phyloP scores from a whole-genome alignment of 2,888 invertebrate species.

The Epinotia demarniana region DNA sequence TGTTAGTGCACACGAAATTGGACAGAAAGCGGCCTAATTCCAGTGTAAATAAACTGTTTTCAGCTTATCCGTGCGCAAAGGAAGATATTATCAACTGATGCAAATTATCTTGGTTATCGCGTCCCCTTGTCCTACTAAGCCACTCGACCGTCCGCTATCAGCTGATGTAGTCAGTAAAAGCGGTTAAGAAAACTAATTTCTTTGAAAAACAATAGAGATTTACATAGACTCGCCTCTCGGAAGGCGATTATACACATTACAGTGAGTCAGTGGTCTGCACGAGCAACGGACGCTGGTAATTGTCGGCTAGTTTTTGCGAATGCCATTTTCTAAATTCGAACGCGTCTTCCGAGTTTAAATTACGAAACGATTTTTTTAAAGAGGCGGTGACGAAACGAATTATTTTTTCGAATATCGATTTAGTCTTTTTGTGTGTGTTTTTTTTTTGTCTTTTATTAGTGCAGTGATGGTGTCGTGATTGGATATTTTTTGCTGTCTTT shows the following conservation, averaged over 20 bases:
- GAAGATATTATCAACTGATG: slow-evolving; percentile 80
- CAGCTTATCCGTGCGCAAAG: slow-evolving; percentile 65
- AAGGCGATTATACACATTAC: slow-evolving; percentile 45
- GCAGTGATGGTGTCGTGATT: slow-evolving; percentile 73
- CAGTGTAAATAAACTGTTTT: slow-evolving; percentile 27
- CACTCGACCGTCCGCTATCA: slow-evolving; percentile 74
- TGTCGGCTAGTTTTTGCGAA: slow-evolving; percentile 64
- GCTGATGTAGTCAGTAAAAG: slow-evolving; percentile 64
- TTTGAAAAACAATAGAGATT: slow-evolving; percentile 57
- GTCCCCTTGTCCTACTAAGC: slow-evolving; percentile 77
- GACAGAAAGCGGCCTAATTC: slow-evolving; percentile 45
- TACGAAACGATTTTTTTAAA: slow-evolving; percentile 61
- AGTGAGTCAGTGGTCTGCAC: slow-evolving; percentile 69
- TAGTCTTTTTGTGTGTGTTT: slow-evolving; percentile 52
- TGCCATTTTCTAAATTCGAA: slow-evolving; percentile 71
- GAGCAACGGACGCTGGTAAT: slow-evolving; percentile 65
- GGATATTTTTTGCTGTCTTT: slow-evolving; percentile 55
- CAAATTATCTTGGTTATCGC: slow-evolving; percentile 78
- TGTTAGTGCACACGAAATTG: slow-evolving; percentile 50
- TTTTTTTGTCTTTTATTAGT: slow-evolving; percentile 56
- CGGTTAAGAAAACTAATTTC: slow-evolving; percentile 55
- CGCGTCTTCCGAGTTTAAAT: slow-evolving; percentile 63
- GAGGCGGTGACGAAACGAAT: slow-evolving; percentile 54
- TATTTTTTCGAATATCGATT: slow-evolving; percentile 59
- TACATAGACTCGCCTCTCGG: slow-evolving; percentile 68